Percentiles rank a stretch among this genome's conserved stretches.
These are phyloP conservation scores for Taxidea taxus DNA, from an alignment of 2,113 vertebrate species.

Conservation along the genomic window DNA sequence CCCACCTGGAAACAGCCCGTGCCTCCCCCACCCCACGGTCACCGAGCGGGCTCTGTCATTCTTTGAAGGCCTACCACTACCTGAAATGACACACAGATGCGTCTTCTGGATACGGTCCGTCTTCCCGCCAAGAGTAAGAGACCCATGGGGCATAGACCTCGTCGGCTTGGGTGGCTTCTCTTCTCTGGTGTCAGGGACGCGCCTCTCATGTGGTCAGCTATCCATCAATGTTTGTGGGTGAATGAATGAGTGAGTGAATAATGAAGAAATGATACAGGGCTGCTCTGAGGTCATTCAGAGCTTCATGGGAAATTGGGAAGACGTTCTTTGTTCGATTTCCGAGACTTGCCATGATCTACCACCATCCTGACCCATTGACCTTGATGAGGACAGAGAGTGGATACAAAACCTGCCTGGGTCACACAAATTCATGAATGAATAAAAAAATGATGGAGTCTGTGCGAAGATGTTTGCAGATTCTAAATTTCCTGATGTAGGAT, in stretches of 20 bases:
- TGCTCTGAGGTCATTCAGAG: background rate
- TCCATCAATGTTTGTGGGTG: background rate
- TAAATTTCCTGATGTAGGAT: background rate
- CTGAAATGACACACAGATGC: background rate
- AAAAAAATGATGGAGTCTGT: too few relatives aligned
- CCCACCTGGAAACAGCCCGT: too few relatives aligned
- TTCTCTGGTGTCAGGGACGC: rapidly evolving
- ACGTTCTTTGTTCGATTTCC: background rate
- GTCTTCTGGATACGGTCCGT: background rate
- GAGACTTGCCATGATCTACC: background rate
- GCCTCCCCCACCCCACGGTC: rapidly evolving
- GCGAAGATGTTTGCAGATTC: background rate
- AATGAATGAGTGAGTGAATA: background rate
- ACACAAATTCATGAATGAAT: rapidly evolving
- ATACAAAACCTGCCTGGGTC: background rate
- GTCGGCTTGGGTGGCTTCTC: background rate
- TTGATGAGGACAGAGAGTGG: background rate
- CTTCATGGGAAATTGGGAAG: background rate
- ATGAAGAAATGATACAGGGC: background rate
- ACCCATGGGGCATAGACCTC: background rate
- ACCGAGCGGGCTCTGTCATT: background rate
- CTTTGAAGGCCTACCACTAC: background rate
- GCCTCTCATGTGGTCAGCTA: background rate
- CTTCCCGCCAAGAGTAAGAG: background rate
- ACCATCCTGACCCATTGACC: background rate